phyloP scores from a whole-genome alignment of 2,888 invertebrate genomes.

The Dinocampus coccinellae region DNA sequence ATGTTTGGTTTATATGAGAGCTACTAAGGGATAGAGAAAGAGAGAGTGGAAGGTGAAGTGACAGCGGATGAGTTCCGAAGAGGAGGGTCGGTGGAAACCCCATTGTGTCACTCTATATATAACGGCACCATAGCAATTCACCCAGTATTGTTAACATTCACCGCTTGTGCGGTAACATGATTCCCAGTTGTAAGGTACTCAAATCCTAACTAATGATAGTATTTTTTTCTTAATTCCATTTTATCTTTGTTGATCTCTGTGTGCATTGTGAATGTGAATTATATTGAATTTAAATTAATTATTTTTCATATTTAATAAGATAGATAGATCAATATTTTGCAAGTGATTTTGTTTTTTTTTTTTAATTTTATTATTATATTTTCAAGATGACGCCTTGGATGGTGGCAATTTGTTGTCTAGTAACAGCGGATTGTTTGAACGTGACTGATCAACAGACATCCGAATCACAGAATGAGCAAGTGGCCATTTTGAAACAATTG shows the following conservation, averaged over 20 bases:
- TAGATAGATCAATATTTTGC: neutral
- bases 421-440: slow-evolving; percentile 64
- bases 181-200: slow-evolving; percentile 67
- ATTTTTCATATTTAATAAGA: neutral
- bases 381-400: slow-evolving; percentile 68
- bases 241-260: slow-evolving; percentile 44
- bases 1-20: neutral
- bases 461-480: slow-evolving; percentile 78
- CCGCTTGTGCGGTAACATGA: slow-evolving; percentile 69
- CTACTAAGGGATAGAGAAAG: neutral
- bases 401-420: slow-evolving; percentile 66
- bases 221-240: neutral
- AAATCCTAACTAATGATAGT: slow-evolving; percentile 13
- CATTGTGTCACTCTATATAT: slow-evolving; percentile 68
- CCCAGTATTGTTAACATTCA: slow-evolving; percentile 67
- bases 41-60: slow-evolving; percentile 38
- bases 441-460: slow-evolving; percentile 67
- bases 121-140: slow-evolving; percentile 61
- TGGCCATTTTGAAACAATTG: slow-evolving; percentile 86
- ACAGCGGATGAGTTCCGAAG: slow-evolving; percentile 31
- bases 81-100: slow-evolving; percentile 50
- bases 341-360: neutral
- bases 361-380: slow-evolving; percentile 9
- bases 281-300: neutral
- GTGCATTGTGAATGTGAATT: slow-evolving; percentile 30